Percentiles rank a stretch among this genome's conserved stretches.
Evolutionary conservation across 2,797 vertebrate species (phyloP).

Genomic region (Eurystomus glaucurus): DNA sequence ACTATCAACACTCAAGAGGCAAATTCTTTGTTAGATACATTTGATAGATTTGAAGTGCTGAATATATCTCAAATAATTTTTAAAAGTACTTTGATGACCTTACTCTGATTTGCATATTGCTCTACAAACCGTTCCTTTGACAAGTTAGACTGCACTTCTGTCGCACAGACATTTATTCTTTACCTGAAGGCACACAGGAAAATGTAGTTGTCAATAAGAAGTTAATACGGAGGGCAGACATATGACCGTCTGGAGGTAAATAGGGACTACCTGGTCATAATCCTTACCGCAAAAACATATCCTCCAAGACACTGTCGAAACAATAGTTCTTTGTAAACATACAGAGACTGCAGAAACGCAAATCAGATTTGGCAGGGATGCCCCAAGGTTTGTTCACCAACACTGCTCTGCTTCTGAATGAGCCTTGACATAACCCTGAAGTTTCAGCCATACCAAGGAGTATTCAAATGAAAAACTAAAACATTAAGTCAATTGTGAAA

Average conservation of each 20-base stretch:
- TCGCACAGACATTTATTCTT: not conserved
- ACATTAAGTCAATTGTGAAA: not conserved
- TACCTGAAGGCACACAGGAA: not conserved
- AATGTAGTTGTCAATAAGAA: not conserved
- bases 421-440: slow-evolving; percentile 48
- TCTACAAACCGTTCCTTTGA: not conserved
- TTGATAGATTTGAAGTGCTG: not conserved
- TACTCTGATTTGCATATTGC: not conserved
- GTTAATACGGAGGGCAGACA: not conserved
- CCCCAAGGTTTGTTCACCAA: slow-evolving; percentile 34
- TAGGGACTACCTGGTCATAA: slow-evolving; percentile 33
- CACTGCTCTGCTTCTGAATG: not conserved
- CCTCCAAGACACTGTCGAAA: slow-evolving; percentile 31
- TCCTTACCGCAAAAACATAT: slow-evolving; percentile 28
- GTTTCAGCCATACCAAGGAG: slow-evolving; percentile 24
- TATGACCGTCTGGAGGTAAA: slow-evolving; percentile 18
- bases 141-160: not conserved
- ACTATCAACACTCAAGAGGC: not conserved
- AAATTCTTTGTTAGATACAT: not conserved
- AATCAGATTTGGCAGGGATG: slow-evolving; percentile 28
- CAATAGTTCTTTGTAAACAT: not conserved
- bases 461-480: not conserved
- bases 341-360: not conserved
- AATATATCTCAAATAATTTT: not conserved
- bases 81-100: not conserved